Conservation (phyloP, 2,797 vertebrate species). For the Chelon auratus region DNA sequence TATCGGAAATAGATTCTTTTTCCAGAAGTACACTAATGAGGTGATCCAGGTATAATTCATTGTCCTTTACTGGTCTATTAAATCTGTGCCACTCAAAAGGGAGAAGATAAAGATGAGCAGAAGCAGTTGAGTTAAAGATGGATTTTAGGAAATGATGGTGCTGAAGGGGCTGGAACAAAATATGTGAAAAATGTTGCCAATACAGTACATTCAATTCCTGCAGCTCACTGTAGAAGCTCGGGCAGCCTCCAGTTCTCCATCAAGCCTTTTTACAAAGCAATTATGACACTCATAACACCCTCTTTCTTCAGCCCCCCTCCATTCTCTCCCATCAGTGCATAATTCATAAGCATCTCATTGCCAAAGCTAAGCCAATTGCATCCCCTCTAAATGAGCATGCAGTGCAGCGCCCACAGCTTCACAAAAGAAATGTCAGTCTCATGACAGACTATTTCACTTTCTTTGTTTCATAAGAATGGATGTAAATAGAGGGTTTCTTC, state of each 20-base stretch:
- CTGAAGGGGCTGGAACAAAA: conserved; percentile 22
- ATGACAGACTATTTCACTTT: conserved; percentile 52
- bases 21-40: conserved; percentile 51
- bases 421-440: conserved; percentile 67
- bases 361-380: conserved; percentile 61
- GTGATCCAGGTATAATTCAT: conserved; percentile 56
- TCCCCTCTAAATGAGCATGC: conserved; percentile 59
- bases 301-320: conserved; percentile 26
- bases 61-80: conserved; percentile 29
- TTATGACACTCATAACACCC: conserved; percentile 63
- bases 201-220: conserved; percentile 35
- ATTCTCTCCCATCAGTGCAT: conserved; percentile 66
- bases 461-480: conserved; percentile 66
- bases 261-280: conserved; percentile 66
- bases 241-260: conserved; percentile 54
- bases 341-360: conserved; percentile 69
- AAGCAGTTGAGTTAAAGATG: conserved; percentile 21
- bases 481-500: conserved; percentile 65
- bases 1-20: conserved; percentile 25
- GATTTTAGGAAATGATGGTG: conserved; percentile 21
- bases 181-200: conserved; percentile 30
- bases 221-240: conserved; percentile 28
- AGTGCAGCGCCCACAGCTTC: conserved; percentile 50
- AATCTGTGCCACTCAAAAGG: conserved; percentile 22
- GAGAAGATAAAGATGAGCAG: conserved; percentile 21